These are phyloP conservation scores for Nasonovia ribisnigri DNA, from an alignment of 2,888 invertebrate genomes.

Conservation along the genomic window DNA sequence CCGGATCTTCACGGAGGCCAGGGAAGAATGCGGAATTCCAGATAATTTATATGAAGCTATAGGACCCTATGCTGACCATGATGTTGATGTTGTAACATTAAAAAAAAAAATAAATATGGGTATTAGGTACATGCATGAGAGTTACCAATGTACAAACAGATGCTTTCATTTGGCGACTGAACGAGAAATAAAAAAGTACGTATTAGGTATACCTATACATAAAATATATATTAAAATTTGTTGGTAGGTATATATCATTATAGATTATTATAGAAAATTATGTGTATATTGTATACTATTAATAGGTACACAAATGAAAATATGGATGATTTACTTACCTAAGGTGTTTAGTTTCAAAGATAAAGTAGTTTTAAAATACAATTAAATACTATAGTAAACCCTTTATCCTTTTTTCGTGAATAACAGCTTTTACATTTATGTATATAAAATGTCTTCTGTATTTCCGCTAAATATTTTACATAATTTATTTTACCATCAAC, in stretches of 20 bases:
- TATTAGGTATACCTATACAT: neutral
- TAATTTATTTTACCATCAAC: neutral
- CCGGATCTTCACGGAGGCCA: no score
- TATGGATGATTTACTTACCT: neutral
- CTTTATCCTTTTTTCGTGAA: no score
- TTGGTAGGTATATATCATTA: no score
- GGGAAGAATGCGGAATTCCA: no score
- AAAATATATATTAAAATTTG: neutral
- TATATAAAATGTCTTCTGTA: neutral
- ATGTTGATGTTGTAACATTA: no score
- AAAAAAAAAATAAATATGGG: no score
- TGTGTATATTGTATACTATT: neutral
- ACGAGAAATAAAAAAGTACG: neutral
- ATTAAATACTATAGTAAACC: no score
- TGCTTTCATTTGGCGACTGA: neutral
- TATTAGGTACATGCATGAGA: neutral
- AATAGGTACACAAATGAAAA: neutral
- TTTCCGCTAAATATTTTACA: neutral
- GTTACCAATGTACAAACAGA: neutral
- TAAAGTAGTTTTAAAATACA: no score
- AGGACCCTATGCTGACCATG: no score
- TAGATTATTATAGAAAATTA: neutral
- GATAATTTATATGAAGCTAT: no score
- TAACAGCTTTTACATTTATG: neutral
- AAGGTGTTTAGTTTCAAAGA: neutral